Percentiles rank a stretch among this genome's conserved stretches.
Evolutionary conservation across 2,888 invertebrate genomes (phyloP).

Genomic region (Digitonthophagus gazella): DNA sequence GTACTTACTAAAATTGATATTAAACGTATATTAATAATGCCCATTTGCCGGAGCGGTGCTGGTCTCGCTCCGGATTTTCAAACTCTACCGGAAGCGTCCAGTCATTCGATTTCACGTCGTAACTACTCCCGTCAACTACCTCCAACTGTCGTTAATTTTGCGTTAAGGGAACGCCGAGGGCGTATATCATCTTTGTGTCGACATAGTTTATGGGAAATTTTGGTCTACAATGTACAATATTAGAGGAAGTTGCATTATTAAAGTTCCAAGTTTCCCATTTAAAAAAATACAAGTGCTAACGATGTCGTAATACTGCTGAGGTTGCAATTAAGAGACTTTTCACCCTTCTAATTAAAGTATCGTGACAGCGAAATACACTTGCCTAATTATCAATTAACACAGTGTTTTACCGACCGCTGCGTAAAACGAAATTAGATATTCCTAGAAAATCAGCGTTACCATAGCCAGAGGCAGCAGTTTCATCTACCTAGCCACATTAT

Average conservation of each 20-base stretch:
- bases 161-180: background rate
- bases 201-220: background rate
- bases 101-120: conserved; percentile 1
- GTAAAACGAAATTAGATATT: background rate
- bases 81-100: conserved; percentile 8
- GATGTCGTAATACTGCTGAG: background rate
- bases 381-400: background rate
- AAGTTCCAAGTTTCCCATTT: too few species aligned
- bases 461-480: too few species aligned
- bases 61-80: background rate
- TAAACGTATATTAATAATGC: conserved; percentile 36
- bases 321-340: background rate
- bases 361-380: too few species aligned
- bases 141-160: background rate
- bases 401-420: background rate
- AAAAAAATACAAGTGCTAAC: too few species aligned
- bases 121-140: background rate
- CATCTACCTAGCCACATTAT: background rate
- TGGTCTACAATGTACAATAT: background rate
- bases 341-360: background rate
- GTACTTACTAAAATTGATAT: conserved; percentile 38
- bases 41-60: conserved; percentile 24
- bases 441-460: background rate
- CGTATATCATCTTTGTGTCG: background rate
- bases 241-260: too few species aligned